phyloP scores from a whole-genome alignment of 2,888 invertebrate genomes.

The Thereva nobilitata region DNA sequence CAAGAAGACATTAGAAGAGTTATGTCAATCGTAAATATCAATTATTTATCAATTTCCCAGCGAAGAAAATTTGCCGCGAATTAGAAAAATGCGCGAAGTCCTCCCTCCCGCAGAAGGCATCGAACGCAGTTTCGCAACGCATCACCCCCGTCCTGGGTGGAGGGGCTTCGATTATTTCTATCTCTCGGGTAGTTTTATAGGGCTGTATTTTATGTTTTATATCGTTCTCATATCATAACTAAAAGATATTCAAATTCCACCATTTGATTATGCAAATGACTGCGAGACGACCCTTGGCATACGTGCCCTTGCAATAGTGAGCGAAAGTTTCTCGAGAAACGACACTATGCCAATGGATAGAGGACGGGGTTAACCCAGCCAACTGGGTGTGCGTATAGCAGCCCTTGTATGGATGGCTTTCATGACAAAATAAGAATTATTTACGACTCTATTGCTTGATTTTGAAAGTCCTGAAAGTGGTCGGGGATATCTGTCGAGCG shows the following conservation, averaged over 20 bases:
- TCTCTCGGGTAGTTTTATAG: slow-evolving; percentile 36
- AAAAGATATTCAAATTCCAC: slow-evolving; percentile 55
- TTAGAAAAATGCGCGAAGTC: slow-evolving; percentile 28
- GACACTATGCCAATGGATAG: not conserved
- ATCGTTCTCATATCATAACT: slow-evolving; percentile 39
- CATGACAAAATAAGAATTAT: slow-evolving; percentile 41
- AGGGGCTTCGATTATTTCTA: slow-evolving; percentile 15
- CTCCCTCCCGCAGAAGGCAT: too few species aligned
- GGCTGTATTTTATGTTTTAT: slow-evolving; percentile 41
- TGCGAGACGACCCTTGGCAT: slow-evolving; percentile 58
- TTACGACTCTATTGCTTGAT: slow-evolving; percentile 40
- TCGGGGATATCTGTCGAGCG: not conserved
- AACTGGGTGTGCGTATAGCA: not conserved
- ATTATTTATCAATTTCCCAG: slow-evolving; percentile 40
- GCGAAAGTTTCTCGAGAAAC: slow-evolving; percentile 5
- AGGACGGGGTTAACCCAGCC: not conserved
- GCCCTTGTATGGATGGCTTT: slow-evolving; percentile 8
- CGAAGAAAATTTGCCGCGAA: slow-evolving; percentile 19
- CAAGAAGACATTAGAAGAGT: slow-evolving; percentile 11
- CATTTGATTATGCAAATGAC: slow-evolving; percentile 59
- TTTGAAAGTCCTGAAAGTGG: slow-evolving; percentile 32
- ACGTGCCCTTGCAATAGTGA: slow-evolving; percentile 47
- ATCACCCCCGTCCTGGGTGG: too few species aligned
- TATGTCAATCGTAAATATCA: slow-evolving; percentile 41
- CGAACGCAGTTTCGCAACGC: too few species aligned